Conservation (phyloP, 1,140 invertebrate species). For the Calliphora vicina region DNA sequence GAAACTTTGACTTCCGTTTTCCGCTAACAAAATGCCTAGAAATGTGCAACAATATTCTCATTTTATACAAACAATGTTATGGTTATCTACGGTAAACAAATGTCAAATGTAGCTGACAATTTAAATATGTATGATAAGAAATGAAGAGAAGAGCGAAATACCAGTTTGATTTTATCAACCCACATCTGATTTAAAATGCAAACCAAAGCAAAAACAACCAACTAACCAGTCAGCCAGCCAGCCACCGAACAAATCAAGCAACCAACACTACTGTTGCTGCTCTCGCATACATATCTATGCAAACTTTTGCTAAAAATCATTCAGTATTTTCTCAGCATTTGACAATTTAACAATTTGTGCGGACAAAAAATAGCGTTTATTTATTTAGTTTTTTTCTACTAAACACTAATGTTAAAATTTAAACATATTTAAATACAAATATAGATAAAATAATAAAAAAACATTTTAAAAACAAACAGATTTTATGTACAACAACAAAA, state of each 20-base stretch:
- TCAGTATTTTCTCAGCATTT: constrained; percentile 13
- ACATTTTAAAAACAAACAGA: background rate
- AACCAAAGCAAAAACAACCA: background rate
- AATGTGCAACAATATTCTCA: background rate
- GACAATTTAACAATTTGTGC: background rate
- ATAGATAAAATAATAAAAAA: background rate
- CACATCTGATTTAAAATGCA: background rate
- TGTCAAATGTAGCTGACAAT: too few relatives aligned
- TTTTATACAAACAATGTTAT: background rate
- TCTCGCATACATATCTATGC: background rate
- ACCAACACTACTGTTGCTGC: background rate
- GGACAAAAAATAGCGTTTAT: background rate
- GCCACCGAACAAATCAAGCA: background rate
- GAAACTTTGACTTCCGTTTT: background rate
- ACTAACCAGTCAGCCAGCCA: background rate
- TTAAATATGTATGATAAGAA: too few relatives aligned
- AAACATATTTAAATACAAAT: background rate
- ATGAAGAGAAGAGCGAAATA: too few relatives aligned
- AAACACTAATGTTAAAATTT: background rate
- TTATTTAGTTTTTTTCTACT: background rate
- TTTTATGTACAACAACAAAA: background rate
- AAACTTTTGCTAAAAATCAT: background rate
- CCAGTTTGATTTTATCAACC: too few relatives aligned
- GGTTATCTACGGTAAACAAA: too few relatives aligned
- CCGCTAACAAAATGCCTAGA: background rate